Base-by-base conservation (phyloP, 2,888 invertebrate genomes). In the Drosophila atripex region DNA sequence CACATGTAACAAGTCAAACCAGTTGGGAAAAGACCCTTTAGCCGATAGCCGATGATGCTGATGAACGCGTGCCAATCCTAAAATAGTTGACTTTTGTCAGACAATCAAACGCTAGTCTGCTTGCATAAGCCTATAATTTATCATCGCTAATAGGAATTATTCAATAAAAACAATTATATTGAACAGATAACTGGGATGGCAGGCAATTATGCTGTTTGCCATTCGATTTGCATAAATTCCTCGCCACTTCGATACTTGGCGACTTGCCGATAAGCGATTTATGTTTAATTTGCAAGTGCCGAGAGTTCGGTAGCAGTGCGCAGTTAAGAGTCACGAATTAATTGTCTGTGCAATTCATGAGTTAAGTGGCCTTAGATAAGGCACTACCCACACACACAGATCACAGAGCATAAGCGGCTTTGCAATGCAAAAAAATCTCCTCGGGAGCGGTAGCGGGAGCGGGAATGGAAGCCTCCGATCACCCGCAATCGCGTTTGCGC, bases 231-330 rank as follows among this genome's bases (percentile, higher is more conserved):
- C 53, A 71, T 54, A 46, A 43, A 53, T 45, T 53, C 39, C 66
- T 14, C 16, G 39, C 18, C 39, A 18, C 14, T 35, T 39, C 3
- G 14, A 16, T 7, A 39, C 7, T 43, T 43, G 21, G 14, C 39
- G 16, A 39, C 7, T 43, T 43, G 21, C 28, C 61, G 61, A 73
- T 73, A 43, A 49, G 41, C 47, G n/a, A 50, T 43, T 43, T 52
- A 71, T 71, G 55, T 76, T 84, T 64, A 59, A 80, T 77, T 80
- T 80, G 75, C 87, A 86, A 86, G 80, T 86, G 85, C 72, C 72
- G 80, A 86, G 78, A 52, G 71, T 75, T 60, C 87, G 63, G 80
- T 87, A 80, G 87, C 80, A 51, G 61, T 43, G 38, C 53, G 50
- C 56, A 46, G 43, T 51, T 32, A 39, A 11, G 68, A 69, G 69